Percentiles rank a stretch among this genome's conserved stretches.
Evolutionary conservation across 2,797 vertebrate species (phyloP).

Genomic region (Parauchenoglanis punctatus): DNA sequence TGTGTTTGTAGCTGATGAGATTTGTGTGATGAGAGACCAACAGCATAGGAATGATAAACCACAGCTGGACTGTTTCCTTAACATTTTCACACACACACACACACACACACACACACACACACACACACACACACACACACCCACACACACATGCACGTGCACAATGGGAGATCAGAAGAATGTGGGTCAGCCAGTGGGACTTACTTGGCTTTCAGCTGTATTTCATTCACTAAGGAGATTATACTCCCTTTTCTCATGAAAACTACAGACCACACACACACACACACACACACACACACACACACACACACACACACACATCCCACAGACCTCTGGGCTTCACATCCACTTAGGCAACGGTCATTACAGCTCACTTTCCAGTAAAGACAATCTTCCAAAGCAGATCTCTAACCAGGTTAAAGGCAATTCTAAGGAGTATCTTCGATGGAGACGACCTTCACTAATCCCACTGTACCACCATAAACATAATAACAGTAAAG

Average conservation of each 20-base stretch:
- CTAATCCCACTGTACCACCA: background rate
- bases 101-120: constrained; percentile 40
- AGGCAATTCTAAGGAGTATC: background rate
- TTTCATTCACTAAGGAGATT: constrained; percentile 71
- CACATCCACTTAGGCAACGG: constrained; percentile 38
- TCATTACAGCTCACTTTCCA: background rate
- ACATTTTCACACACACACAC: background rate
- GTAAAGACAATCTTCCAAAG: background rate
- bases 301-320: constrained; percentile 13
- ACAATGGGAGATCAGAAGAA: constrained; percentile 34
- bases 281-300: constrained; percentile 55
- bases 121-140: constrained; percentile 33
- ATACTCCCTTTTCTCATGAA: constrained; percentile 50
- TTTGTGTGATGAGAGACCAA: constrained; percentile 18
- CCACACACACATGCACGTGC: constrained; percentile 40
- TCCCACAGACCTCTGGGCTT: background rate
- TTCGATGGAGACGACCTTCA: background rate
- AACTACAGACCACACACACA: constrained; percentile 31
- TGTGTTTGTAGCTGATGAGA: constrained; percentile 43
- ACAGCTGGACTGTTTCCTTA: constrained; percentile 72
- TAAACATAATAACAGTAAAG: background rate
- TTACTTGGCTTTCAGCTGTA: constrained; percentile 64
- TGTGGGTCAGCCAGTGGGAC: constrained; percentile 35
- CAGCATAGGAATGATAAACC: constrained; percentile 67
- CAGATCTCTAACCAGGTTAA: background rate